Evolutionary conservation across 1,140 invertebrate genomes (phyloP), one percentile per base, ranked within the genome.

Genomic region (Drosophila pallidifrons): DNA sequence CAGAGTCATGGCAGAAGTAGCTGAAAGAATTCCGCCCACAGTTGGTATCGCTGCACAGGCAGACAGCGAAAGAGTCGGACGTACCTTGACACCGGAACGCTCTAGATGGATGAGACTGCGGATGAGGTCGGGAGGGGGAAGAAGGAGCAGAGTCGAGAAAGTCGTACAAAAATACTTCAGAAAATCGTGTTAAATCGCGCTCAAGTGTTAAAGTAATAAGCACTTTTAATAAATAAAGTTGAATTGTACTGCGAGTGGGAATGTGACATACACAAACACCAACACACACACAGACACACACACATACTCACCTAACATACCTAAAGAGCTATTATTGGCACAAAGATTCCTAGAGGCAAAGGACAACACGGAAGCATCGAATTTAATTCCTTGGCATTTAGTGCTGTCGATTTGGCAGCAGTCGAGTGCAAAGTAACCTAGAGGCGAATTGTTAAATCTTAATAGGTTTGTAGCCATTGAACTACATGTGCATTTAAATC

Each of bases 161-260:
- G 74, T 88, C 77, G 81, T 71, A 79, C 65, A 59, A 89, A 89
- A 89, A 89, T 89, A 81, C 85, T 89, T 89, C 75, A 89, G 81
- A 75, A 89, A 89, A 89, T 89, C 78, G 85, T 89, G 85, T 89
- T 89, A 89, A 89, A 89, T 89, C 78, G 85, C 85, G 85, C 78
- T 89, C 78, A 89, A 88, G 85, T 88, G 85, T 85, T 88, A 88
- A 89, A 85, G 85, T 89, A 89, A 89, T 89, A 89, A 89, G 85
- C 85, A 89, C 81, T 89, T 89, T 89, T 89, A 89, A 89, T 85
- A 89, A 89, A 89, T 83, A 85, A 85, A 89, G 72, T 78, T 89
- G 81, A 88, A 81, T 78, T 79, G 51, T 67, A 57, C 67, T 49
- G 20, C 13, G 65, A 46, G 43, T 38, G 38, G 51, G 32, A 60